These are phyloP conservation scores for Acanthurus lineatus DNA, from an alignment of 2,797 vertebrate species.

Conservation along the genomic window DNA sequence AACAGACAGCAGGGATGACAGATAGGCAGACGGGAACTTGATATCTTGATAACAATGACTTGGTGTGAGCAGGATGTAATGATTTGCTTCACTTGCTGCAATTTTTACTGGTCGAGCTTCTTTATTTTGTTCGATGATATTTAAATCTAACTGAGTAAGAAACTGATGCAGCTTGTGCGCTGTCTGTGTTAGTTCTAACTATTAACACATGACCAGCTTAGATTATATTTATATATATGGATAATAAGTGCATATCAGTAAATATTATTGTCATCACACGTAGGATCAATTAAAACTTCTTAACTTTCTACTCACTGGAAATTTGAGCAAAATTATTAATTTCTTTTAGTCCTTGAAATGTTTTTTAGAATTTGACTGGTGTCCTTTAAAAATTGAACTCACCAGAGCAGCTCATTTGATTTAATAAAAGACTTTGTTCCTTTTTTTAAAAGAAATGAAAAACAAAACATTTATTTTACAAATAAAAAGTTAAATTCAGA, in stretches of 20 bases:
- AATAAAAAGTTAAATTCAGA: neutral
- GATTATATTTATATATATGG: conserved; percentile 1
- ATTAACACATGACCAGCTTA: neutral
- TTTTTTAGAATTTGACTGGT: neutral
- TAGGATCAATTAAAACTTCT: neutral
- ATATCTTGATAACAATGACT: conserved; percentile 42
- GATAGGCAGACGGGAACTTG: conserved; percentile 37
- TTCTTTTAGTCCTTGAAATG: neutral
- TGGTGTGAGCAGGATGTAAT: conserved; percentile 18
- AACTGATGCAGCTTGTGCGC: neutral
- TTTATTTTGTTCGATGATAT: conserved; percentile 18
- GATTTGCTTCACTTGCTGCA: conserved; percentile 22
- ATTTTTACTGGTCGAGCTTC: conserved; percentile 5
- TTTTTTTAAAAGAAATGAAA: no score
- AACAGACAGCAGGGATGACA: conserved; percentile 36
- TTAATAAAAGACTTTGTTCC: neutral
- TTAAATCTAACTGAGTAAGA: neutral
- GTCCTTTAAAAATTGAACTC: neutral
- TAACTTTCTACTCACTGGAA: conserved; percentile 1
- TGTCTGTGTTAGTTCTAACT: neutral
- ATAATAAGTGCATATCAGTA: neutral
- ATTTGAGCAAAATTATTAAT: neutral
- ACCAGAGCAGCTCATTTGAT: neutral
- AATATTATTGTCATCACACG: conserved; percentile 5
- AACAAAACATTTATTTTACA: neutral